These are phyloP conservation scores for Rhyacichthys aspro DNA, from an alignment of 2,797 vertebrate genomes.

Conservation along the genomic window DNA sequence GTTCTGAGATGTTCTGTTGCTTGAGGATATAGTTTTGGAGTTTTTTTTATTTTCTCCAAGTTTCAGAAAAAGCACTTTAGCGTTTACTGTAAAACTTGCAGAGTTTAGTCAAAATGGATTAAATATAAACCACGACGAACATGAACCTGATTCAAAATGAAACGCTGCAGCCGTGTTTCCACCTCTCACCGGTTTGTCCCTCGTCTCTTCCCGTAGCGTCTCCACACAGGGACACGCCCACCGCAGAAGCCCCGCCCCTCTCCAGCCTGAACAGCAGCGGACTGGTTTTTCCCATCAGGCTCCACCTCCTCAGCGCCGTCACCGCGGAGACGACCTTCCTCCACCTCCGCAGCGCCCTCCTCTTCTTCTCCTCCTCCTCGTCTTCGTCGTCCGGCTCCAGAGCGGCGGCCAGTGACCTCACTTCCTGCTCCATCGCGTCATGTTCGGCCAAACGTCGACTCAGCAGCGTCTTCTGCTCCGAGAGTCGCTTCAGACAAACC, in stretches of 20 bases:
- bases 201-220: constrained; percentile 6
- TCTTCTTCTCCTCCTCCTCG: background rate
- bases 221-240: constrained; percentile 28
- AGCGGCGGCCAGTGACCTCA: constrained; percentile 48
- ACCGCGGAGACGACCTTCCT: constrained; percentile 52
- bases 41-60: too few relatives aligned
- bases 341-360: constrained; percentile 46
- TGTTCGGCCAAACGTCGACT: constrained; percentile 13
- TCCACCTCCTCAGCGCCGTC: constrained; percentile 53
- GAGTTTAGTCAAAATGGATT: too few relatives aligned
- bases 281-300: background rate
- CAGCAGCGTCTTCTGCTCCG: constrained; percentile 53
- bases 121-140: too few relatives aligned
- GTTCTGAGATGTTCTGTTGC: too few relatives aligned
- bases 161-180: too few relatives aligned
- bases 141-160: too few relatives aligned
- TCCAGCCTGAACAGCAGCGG: constrained; percentile 48
- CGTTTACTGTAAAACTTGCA: too few relatives aligned
- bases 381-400: constrained; percentile 25
- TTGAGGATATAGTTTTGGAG: too few relatives aligned
- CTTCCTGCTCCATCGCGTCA: constrained; percentile 62
- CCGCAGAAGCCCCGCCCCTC: constrained; percentile 6
- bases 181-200: constrained; percentile 9
- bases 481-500: constrained; percentile 31
- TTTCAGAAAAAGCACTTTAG: too few relatives aligned